Conservation (phyloP, 2,113 vertebrate species). For the Cnemophilus loriae region DNA sequence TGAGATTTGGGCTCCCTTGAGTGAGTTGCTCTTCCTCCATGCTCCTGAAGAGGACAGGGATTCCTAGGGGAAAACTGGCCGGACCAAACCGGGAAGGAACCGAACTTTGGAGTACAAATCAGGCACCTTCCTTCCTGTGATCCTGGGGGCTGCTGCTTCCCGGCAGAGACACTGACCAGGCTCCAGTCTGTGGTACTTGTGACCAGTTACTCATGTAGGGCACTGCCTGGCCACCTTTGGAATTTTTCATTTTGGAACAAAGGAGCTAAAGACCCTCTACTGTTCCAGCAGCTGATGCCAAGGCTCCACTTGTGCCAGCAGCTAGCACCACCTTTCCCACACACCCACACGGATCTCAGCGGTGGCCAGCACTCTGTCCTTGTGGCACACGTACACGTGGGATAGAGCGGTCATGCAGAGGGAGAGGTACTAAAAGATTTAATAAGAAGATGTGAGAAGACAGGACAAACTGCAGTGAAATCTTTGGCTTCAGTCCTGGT, state of each 20-base stretch:
- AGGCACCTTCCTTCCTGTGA: not conserved
- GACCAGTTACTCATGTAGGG: not conserved
- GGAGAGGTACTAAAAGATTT: not conserved
- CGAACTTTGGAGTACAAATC: not conserved
- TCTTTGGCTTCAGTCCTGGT: not conserved
- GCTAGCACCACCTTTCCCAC: not conserved
- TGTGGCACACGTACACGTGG: accelerated
- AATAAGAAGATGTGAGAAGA: not conserved
- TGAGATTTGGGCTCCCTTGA: not conserved
- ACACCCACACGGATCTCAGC: not conserved
- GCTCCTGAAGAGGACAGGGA: not conserved
- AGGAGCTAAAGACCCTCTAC: too few relatives aligned
- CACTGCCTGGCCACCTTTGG: not conserved
- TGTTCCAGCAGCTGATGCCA: not conserved
- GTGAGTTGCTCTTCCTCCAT: not conserved
- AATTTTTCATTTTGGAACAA: not conserved
- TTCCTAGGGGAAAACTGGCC: not conserved
- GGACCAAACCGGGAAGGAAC: not conserved
- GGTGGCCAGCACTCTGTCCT: not conserved
- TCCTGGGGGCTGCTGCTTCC: not conserved
- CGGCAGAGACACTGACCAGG: not conserved
- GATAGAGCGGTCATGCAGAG: not conserved
- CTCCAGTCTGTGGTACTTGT: not conserved
- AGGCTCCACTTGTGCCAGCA: not conserved
- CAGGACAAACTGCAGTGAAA: not conserved